phyloP scores from a whole-genome alignment of 2,113 vertebrate species.

The Ondatra zibethicus region DNA sequence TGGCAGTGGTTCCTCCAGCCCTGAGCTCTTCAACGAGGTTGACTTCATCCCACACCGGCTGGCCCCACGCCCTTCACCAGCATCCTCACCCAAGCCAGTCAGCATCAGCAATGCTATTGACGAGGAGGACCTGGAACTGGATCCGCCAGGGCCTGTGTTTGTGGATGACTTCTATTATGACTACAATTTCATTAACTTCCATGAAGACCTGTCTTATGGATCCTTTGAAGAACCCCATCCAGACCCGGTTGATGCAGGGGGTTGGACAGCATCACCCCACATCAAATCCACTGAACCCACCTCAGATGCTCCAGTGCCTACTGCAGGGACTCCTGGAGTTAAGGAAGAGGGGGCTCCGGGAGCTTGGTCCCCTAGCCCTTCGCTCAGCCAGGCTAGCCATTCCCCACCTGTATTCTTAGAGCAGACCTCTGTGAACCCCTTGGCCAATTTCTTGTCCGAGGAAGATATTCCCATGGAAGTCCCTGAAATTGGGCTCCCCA shows the following conservation, averaged over 20 bases:
- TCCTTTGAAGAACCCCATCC: constrained; percentile 76
- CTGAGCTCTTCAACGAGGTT: constrained; percentile 92
- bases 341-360: not conserved
- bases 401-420: not conserved
- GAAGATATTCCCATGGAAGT: fast-evolving
- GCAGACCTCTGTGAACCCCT: not conserved
- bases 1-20: constrained; percentile 93
- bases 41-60: constrained; percentile 83
- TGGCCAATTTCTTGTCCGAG: constrained; percentile 16
- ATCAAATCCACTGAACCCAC: not conserved
- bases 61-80: constrained; percentile 47
- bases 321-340: not conserved
- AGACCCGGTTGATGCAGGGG: not conserved
- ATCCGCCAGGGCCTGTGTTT: constrained; percentile 84
- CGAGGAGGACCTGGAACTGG: constrained; percentile 85
- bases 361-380: not conserved
- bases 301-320: fast-evolving
- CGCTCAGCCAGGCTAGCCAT: not conserved
- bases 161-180: constrained; percentile 99
- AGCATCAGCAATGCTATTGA: constrained; percentile 82
- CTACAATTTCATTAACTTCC: constrained; percentile 99
- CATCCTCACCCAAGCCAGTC: constrained; percentile 72
- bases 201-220: constrained; percentile 93
- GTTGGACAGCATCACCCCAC: fast-evolving
- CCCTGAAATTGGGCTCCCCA: not conserved